phyloP scores from a whole-genome alignment of 2,797 vertebrate species.

The Macrochelys suwanniensis region DNA sequence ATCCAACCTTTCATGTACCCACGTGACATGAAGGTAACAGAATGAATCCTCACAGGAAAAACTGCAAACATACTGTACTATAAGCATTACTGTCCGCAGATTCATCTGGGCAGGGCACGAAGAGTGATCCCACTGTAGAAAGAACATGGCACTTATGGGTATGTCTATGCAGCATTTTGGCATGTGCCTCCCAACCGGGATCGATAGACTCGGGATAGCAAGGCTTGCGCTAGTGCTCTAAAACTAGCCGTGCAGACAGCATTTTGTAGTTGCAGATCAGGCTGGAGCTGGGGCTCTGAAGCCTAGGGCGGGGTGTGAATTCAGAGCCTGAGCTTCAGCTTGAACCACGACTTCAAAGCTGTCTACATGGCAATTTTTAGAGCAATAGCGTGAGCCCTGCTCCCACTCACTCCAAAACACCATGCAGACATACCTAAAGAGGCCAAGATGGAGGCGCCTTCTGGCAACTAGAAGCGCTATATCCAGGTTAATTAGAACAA shows the following conservation, averaged over 20 bases:
- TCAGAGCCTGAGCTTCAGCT: background rate
- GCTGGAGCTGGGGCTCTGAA: background rate
- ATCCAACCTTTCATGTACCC: background rate
- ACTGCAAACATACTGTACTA: background rate
- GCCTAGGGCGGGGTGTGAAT: background rate
- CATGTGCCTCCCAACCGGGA: background rate
- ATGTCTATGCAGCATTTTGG: background rate
- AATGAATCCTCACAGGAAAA: background rate
- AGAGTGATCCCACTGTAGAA: background rate
- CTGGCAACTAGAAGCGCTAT: background rate
- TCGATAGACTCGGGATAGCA: background rate
- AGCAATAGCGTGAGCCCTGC: background rate
- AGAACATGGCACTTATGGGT: background rate
- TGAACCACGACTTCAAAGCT: background rate
- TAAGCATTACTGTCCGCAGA: background rate
- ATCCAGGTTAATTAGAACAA: background rate
- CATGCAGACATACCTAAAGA: background rate
- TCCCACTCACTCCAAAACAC: background rate
- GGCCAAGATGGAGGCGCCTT: rapidly evolving
- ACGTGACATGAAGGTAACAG: rapidly evolving
- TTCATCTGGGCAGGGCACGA: background rate
- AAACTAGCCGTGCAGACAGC: background rate
- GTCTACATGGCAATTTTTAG: background rate
- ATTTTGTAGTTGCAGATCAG: background rate
- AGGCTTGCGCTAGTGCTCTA: background rate